Evolutionary conservation across 2,888 invertebrate species (phyloP).

Genomic region (Rotaria macrura): DNA sequence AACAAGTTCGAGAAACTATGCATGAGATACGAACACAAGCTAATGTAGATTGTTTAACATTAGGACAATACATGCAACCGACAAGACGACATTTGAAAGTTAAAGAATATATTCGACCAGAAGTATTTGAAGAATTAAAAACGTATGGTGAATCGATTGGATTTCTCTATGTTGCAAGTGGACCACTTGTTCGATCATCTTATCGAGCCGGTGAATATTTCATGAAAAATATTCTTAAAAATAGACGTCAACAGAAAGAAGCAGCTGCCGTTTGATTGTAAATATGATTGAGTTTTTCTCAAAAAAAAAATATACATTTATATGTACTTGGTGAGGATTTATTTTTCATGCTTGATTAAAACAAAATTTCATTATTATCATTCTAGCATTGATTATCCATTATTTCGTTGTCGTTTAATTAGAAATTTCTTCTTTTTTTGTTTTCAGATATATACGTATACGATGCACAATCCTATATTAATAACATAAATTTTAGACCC

Average conservation of each 20-base stretch:
- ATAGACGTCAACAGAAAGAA: neutral
- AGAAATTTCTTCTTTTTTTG: too few relatives aligned
- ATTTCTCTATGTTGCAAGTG: slow-evolving; percentile 90
- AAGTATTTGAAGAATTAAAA: slow-evolving; percentile 78
- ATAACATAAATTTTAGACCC: too few relatives aligned
- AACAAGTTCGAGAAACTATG: slow-evolving; percentile 65
- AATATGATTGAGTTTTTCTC: neutral
- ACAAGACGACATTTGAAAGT: slow-evolving; percentile 85
- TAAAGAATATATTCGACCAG: slow-evolving; percentile 87
- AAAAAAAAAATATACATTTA: too few relatives aligned
- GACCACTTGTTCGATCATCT: slow-evolving; percentile 86
- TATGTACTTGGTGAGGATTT: too few relatives aligned
- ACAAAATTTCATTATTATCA: too few relatives aligned
- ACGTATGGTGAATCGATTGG: slow-evolving; percentile 64
- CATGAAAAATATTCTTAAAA: slow-evolving; percentile 28
- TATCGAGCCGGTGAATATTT: slow-evolving; percentile 81
- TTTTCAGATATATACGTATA: too few relatives aligned
- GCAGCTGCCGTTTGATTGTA: neutral
- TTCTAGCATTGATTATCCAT: too few relatives aligned
- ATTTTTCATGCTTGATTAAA: too few relatives aligned
- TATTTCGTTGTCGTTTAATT: too few relatives aligned
- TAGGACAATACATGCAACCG: slow-evolving; percentile 99
- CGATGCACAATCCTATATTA: too few relatives aligned
- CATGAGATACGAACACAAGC: slow-evolving; percentile 63
- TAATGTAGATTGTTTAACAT: slow-evolving; percentile 84